Percentiles rank a stretch among this genome's conserved stretches.
These are phyloP conservation scores for Hartigia nigra DNA, from an alignment of 2,888 invertebrate species.

Conservation along the genomic window DNA sequence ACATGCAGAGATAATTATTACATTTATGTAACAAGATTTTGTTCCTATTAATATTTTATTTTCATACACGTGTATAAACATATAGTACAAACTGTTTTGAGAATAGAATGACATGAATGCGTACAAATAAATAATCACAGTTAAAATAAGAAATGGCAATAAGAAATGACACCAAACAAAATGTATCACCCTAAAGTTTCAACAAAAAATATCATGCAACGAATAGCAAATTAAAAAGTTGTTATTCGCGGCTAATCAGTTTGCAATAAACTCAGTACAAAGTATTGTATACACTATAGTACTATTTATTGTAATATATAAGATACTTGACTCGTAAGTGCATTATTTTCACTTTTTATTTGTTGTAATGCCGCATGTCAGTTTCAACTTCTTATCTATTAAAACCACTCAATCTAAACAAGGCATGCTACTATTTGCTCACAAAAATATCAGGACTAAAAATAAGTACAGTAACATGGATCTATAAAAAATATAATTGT, in stretches of 20 bases:
- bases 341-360: neutral
- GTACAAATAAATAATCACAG: conserved; percentile 25
- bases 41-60: neutral
- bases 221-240: conserved; percentile 16
- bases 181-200: neutral
- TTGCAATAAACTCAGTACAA: conserved; percentile 9
- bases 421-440: neutral
- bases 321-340: conserved; percentile 9
- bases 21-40: no score
- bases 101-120: conserved; percentile 16
- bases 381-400: neutral
- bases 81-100: conserved; percentile 14
- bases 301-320: conserved; percentile 4
- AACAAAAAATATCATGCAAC: conserved; percentile 14
- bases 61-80: neutral
- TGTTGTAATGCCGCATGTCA: neutral
- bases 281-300: conserved; percentile 11
- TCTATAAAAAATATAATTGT: neutral
- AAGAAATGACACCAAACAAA: neutral
- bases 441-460: neutral
- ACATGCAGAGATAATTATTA: neutral
- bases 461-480: neutral
- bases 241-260: neutral
- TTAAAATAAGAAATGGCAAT: conserved; percentile 23
- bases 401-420: neutral